Evolutionary conservation across 2,113 vertebrate genomes (phyloP), one percentile per base, ranked within the genome.

Genomic region (Passer montanus): DNA sequence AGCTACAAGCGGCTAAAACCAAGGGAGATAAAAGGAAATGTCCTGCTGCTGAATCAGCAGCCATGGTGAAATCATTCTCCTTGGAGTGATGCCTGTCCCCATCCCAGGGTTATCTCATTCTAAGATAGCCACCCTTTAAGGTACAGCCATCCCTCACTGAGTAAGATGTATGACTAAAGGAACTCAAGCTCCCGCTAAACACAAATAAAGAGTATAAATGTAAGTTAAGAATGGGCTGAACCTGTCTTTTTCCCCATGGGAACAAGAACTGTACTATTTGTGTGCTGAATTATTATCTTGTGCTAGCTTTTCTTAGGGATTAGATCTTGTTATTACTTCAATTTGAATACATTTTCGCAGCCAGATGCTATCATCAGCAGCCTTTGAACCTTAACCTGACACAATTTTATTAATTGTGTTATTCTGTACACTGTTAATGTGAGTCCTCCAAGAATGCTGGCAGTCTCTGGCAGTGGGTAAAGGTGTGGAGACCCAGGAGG

Each of bases 1-100:
- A 73, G 4, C 27, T 66, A 15, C 10, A 50, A 66, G 22, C 44
- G 50, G 27, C 31, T 74, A 46, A 47, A 67, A 33, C 22, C 22
- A 73, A 28, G 19, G 8, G 31, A 81, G 18, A 37, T 37, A 44
- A 81, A 66, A 15, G 49, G 41, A 58, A 44, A 52, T 14, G 27
- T n/a, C 19, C 33, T 81, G 37, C 27, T 74, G 44, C 24, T 89
- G 33, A 59, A 46, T 53, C 52, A 89, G 52, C 9, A 39, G 4
- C 15, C 0, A 0, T 46, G 19, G 9, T 39, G 20, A 46, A 67
- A 44, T 67, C 23, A 17, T 7, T 67, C 3, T 14, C 15, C 13
- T 59, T 67, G 33, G 15, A 74, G 19, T 13, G 17, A n/a, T n/a
- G 11, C 15, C 7, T 46, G 33, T 39, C 19, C 10, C 19, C 15